Evolutionary conservation across 2,888 invertebrate genomes (phyloP).

Genomic region (Crossocerus cetratus): DNA sequence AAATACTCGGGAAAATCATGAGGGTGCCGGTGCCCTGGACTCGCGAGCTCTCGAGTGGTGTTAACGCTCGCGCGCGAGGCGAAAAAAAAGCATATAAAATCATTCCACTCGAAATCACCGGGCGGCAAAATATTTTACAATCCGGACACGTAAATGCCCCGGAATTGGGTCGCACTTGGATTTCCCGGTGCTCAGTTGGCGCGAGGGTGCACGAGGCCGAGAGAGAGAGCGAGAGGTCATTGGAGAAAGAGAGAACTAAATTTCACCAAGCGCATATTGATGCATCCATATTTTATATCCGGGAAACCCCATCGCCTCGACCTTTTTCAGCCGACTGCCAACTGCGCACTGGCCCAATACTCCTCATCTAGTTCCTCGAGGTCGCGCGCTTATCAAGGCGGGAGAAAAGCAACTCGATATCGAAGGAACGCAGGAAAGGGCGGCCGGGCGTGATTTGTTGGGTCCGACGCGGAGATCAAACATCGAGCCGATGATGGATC

Average conservation of each 20-base stretch:
- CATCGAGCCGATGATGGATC: constrained; percentile 51
- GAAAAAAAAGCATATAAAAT: too few species aligned
- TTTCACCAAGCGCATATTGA: too few species aligned
- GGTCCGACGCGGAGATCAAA: constrained; percentile 28
- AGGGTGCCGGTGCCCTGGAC: constrained; percentile 31
- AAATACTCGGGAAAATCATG: constrained; percentile 28
- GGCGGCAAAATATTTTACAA: too few species aligned
- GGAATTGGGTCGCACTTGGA: constrained; percentile 2
- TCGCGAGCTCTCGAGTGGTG: constrained; percentile 12
- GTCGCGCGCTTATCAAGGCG: too few species aligned
- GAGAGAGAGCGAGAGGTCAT: constrained; percentile 1
- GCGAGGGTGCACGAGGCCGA: background rate
- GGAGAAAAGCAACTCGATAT: too few species aligned
- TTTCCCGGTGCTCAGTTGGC: background rate
- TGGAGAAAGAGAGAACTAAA: constrained; percentile 16
- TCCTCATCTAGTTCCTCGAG: too few species aligned
- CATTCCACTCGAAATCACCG: too few species aligned
- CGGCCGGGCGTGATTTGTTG: constrained; percentile 42
- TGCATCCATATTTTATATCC: background rate
- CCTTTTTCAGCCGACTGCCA: background rate
- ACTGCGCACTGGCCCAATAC: too few species aligned
- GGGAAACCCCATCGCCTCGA: background rate
- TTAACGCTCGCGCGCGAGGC: too few species aligned
- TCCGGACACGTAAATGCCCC: too few species aligned
- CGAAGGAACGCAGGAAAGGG: too few species aligned